Conservation (phyloP, 1,140 invertebrate species). For the Drosophila setifemur region DNA sequence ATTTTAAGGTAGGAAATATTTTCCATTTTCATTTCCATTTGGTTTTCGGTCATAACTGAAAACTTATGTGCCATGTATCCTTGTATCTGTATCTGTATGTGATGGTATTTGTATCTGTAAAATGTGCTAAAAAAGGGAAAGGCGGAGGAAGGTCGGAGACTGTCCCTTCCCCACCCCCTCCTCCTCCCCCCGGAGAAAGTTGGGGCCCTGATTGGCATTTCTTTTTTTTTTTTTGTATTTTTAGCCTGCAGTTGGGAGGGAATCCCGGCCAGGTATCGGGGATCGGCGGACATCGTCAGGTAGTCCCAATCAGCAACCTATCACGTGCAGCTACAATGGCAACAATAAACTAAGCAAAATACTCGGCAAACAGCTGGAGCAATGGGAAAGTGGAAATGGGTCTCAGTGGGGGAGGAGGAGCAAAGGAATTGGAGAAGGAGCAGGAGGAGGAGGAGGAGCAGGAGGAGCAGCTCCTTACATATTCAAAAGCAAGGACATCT, state of each 20-base stretch:
- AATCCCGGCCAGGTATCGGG: conserved; percentile 20
- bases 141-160: neutral
- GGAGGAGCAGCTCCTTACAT: conserved; percentile 26
- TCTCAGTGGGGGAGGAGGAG: neutral
- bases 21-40: too few relatives aligned
- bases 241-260: conserved; percentile 34
- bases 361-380: conserved; percentile 16
- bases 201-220: conserved; percentile 51
- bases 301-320: conserved; percentile 46
- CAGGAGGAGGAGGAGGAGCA: neutral
- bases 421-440: neutral
- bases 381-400: neutral
- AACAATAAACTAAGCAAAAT: conserved; percentile 56
- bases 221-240: too few relatives aligned
- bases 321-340: conserved; percentile 43
- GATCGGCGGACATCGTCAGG: too few relatives aligned
- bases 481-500: conserved; percentile 53
- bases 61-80: too few relatives aligned
- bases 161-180: too few relatives aligned
- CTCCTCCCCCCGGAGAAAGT: neutral
- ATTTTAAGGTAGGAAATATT: too few relatives aligned
- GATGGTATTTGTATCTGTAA: too few relatives aligned
- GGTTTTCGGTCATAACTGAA: too few relatives aligned
- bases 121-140: too few relatives aligned
- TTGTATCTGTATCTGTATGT: too few relatives aligned